Base-by-base conservation (phyloP, 2,888 invertebrate genomes). In the Allygus modestus region DNA sequence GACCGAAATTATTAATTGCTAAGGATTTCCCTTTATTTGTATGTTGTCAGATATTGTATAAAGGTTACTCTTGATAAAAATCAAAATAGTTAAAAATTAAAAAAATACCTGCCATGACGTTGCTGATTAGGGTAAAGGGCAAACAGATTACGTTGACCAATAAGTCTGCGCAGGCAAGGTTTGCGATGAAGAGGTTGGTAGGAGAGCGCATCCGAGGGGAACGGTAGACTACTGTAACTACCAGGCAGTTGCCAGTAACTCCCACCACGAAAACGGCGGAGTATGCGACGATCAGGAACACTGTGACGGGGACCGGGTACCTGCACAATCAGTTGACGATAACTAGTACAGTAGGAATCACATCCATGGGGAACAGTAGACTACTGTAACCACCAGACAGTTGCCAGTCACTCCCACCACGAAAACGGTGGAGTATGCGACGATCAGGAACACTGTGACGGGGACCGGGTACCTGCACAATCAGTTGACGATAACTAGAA, bases 131-230 rank as follows among this genome's bases (percentile, higher is more conserved):
- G 0, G 93, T 93, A 82, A 92, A 92, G 0, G 93, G 93, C n/a
- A 93, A 90, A 87, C 92, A 93, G 85, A 93, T 91, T 37, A 93
- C 89, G 86, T 92, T 90, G 81, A 93, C 93, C 43, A 93, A 90
- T 4, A 93, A 89, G 88, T 93, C 93, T 4, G 93, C 93, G 61
- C 92, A 88, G 11, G 93, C 93, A 85, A 93, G 88, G 88, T 93
- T 93, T 69, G 91, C 91, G 81, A 93, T 92, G 89, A 93, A 91
- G 86, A 92, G 91, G 88, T 93, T 92, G 85, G 93, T 93, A 1
- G 91, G 91, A 2, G 91, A 91, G 82, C 91, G 89, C 90, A 92
- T 91, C 31, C 90, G 88, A 77, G 89, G 89, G 75, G 89, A 89
- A 43, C 89, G 88, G 79, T 88, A 88, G 15, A 90, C 90, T 23